Percentiles rank a stretch among this genome's conserved stretches.
phyloP scores from a whole-genome alignment of 2,113 vertebrate species.

The Rhinopomastus cyanomelas region DNA sequence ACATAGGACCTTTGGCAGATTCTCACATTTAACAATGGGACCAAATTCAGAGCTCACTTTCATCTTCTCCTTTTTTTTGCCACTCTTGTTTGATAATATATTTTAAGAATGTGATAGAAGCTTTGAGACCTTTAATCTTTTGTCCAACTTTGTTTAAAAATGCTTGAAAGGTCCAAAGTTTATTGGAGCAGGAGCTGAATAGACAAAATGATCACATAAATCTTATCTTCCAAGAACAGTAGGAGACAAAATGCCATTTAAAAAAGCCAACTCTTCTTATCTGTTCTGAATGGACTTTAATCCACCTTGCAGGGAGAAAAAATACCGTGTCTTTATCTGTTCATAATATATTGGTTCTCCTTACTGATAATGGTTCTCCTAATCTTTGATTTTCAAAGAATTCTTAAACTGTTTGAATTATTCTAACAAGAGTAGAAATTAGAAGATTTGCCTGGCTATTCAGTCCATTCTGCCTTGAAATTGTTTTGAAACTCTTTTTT shows the following conservation, averaged over 20 bases:
- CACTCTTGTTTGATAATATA: neutral
- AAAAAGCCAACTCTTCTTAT: neutral
- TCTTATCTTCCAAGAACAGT: neutral
- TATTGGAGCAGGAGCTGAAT: neutral
- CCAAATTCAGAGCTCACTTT: neutral
- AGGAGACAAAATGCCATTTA: neutral
- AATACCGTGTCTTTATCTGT: neutral
- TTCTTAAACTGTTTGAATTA: neutral
- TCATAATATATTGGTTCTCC: neutral
- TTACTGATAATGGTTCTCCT: neutral
- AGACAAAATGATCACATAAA: neutral
- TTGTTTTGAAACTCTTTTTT: neutral
- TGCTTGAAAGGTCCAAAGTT: neutral
- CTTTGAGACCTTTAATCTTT: neutral
- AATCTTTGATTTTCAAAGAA: neutral
- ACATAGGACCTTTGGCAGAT: neutral
- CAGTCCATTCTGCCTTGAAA: neutral
- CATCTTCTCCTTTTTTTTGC: neutral
- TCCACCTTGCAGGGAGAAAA: neutral
- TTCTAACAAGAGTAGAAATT: neutral
- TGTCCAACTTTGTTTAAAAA: neutral
- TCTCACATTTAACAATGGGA: neutral
- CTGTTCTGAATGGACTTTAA: neutral
- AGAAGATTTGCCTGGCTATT: neutral
- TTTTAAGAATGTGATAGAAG: neutral